A percentile compares a stretch with the other conserved stretches of the same genome.
Evolutionary conservation across 2,113 vertebrate genomes (phyloP).

Genomic region (Columba livia): DNA sequence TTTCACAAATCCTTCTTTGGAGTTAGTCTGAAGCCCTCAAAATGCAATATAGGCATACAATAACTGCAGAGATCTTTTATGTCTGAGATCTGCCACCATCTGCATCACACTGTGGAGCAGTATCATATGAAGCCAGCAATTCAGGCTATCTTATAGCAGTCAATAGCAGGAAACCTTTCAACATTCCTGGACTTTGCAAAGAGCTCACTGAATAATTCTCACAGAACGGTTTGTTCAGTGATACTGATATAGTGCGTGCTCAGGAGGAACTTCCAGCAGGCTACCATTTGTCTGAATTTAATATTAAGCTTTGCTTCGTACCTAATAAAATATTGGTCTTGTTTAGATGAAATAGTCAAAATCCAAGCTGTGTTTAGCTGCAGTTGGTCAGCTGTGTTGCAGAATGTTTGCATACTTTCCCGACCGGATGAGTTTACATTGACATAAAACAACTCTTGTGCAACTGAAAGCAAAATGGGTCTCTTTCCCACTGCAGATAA

Average conservation of each 20-base stretch:
- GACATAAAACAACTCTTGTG: fast-evolving
- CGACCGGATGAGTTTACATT: background rate
- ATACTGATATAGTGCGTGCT: background rate
- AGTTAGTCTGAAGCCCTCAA: slow-evolving; percentile 6
- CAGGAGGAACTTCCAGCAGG: background rate
- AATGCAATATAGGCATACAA: background rate
- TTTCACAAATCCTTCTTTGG: slow-evolving; percentile 4
- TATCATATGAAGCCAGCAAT: background rate
- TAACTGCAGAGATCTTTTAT: background rate
- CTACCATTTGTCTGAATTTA: background rate
- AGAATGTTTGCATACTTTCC: background rate
- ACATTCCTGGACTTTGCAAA: background rate
- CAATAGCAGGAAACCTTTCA: background rate
- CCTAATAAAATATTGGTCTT: background rate
- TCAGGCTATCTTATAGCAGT: background rate
- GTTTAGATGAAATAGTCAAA: background rate
- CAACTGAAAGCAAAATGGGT: background rate
- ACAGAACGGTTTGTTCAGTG: background rate
- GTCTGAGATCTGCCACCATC: background rate
- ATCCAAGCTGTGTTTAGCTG: background rate
- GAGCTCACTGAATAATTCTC: background rate
- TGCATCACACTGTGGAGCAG: background rate
- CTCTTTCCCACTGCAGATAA: background rate
- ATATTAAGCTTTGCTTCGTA: background rate
- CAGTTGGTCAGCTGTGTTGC: background rate